Conservation (phyloP, 2,888 invertebrate genomes). For the Halictus ligatus region DNA sequence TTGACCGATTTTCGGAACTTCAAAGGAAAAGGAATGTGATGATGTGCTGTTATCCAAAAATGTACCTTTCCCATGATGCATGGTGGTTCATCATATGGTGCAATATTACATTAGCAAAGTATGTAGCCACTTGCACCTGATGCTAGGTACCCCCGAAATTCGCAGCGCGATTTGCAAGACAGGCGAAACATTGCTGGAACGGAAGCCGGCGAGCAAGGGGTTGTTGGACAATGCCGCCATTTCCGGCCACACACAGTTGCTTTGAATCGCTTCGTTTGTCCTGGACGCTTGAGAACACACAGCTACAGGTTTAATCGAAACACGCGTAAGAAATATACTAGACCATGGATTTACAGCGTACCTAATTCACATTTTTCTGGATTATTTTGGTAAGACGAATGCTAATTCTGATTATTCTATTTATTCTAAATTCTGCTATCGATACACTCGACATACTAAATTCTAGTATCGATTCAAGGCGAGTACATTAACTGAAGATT, state of each 20-base stretch:
- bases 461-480: no score
- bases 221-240: conserved; percentile 72
- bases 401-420: no score
- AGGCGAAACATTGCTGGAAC: conserved; percentile 76
- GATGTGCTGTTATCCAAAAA: no score
- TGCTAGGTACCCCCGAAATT: conserved; percentile 68
- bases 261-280: conserved; percentile 37
- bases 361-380: not conserved
- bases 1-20: no score
- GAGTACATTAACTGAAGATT: not conserved
- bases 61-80: no score
- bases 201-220: conserved; percentile 70
- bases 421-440: not conserved
- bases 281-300: conserved; percentile 15
- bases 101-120: no score
- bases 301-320: not conserved
- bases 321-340: not conserved
- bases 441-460: not conserved
- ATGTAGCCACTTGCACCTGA: conserved; percentile 14
- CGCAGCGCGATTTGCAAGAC: conserved; percentile 74
- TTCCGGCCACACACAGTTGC: conserved; percentile 59
- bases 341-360: not conserved
- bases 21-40: no score
- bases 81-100: no score
- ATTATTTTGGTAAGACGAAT: not conserved